A percentile compares a stretch with the other conserved stretches of the same genome.
phyloP scores from a whole-genome alignment of 2,113 vertebrate species.

The Rattus norvegicus region DNA sequence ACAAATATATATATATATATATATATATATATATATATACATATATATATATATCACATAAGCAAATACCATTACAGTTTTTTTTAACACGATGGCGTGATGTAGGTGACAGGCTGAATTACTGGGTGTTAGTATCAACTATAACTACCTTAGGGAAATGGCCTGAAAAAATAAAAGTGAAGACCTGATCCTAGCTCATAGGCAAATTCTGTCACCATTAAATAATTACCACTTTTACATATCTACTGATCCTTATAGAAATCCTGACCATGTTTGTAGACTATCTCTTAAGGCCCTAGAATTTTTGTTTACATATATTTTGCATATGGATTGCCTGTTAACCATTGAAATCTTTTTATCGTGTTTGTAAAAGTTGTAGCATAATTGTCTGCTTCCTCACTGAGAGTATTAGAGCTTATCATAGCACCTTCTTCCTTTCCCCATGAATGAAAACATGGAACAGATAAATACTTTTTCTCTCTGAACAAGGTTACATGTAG shows the following conservation, averaged over 20 bases:
- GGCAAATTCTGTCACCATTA: slow-evolving; percentile 25
- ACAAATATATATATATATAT: background rate
- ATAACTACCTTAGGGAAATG: slow-evolving; percentile 41
- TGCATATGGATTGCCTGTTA: background rate
- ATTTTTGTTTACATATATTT: background rate
- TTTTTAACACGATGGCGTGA: background rate
- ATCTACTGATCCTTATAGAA: slow-evolving; percentile 5
- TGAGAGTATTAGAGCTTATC: background rate
- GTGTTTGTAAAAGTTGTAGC: slow-evolving; percentile 9
- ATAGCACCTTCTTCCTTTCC: slow-evolving; percentile 9
- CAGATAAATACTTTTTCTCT: background rate
- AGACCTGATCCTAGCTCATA: background rate
- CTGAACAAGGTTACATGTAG: background rate
- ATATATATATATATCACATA: background rate
- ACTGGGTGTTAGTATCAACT: background rate
- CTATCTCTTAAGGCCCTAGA: background rate
- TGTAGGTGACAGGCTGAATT: slow-evolving; percentile 28
- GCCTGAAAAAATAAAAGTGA: background rate
- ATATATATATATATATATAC: too few relatives aligned
- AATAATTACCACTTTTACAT: background rate
- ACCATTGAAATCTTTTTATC: slow-evolving; percentile 25
- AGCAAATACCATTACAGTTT: background rate
- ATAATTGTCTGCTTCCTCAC: background rate
- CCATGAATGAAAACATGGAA: background rate
- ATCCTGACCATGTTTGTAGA: background rate